phyloP scores from a whole-genome alignment of 1,140 invertebrate genomes.

The Drosophila subobscura region DNA sequence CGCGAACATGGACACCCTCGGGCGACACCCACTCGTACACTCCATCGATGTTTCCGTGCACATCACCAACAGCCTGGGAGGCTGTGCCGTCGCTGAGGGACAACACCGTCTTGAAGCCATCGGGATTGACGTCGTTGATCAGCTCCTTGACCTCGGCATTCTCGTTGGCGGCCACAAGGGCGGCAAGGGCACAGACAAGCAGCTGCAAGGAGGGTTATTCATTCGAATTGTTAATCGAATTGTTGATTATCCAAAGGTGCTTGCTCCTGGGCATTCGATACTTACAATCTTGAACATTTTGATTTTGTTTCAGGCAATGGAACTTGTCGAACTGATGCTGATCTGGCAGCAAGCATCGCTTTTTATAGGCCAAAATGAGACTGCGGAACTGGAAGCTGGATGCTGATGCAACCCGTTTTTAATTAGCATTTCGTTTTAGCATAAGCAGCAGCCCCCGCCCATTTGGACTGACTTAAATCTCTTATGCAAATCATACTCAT shows the following conservation, averaged over 20 bases:
- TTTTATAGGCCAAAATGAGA: conserved; percentile 24
- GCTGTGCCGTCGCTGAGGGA: conserved; percentile 86
- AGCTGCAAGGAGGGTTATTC: conserved; percentile 21
- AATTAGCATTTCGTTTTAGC: conserved; percentile 43
- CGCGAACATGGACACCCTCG: conserved; percentile 83
- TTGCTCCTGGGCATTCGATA: neutral
- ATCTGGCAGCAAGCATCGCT: conserved; percentile 3
- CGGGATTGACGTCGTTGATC: conserved; percentile 70
- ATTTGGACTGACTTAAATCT: conserved; percentile 8
- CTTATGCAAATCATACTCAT: conserved; percentile 38
- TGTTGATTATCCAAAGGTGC: conserved; percentile 7
- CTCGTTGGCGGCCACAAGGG: conserved; percentile 47
- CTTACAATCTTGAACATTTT: conserved; percentile 62
- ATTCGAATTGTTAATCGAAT: conserved; percentile 14
- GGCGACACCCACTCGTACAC: conserved; percentile 64
- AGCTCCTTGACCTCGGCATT: conserved; percentile 56
- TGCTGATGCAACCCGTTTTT: conserved; percentile 49
- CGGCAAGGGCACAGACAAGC: conserved; percentile 43
- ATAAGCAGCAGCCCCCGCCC: conserved; percentile 13
- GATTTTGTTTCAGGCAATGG: conserved; percentile 22
- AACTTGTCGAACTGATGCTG: conserved; percentile 37
- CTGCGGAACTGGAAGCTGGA: conserved; percentile 1
- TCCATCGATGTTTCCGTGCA: conserved; percentile 68
- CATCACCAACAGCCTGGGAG: conserved; percentile 84
- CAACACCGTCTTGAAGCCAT: conserved; percentile 84